Evolutionary conservation across 2,113 vertebrate species (phyloP), one percentile per base, ranked within the genome.

Genomic region (Orientallactaga bullata): DNA sequence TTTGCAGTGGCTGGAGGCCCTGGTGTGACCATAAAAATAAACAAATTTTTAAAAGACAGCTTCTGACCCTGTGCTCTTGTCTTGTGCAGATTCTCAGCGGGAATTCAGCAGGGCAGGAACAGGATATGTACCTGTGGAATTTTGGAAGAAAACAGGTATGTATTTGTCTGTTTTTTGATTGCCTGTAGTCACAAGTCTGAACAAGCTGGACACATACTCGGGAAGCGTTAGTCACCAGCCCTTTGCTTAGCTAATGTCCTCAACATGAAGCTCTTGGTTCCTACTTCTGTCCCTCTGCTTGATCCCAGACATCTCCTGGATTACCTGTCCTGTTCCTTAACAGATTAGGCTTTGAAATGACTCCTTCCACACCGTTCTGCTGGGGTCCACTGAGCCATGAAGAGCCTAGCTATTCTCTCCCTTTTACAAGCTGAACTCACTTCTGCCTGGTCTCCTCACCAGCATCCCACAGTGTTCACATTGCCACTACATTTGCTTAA

Each of bases 101-200:
- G 99, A 99, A 92, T 99, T 99, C 96, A 98, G 98, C 76, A 98
- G 99, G 97, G 98, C 99, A n/a, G 98, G 99, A 89, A 97, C 99
- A 1, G 98, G 99, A 94, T 99, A 99, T 30, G 99, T 99, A 95
- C 99, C 99, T 17, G 99, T 99, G 95, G 99, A 99, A 97, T 99
- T 99, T 65, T 99, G 99, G 99, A 99, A 99, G 94, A 99, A 99
- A 98, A 99, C 99, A 95, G 99, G 99, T 99, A 97, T 98, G 98
- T 97, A 85, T 92, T 90, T 74, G 30, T 35, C 47, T 94, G 42
- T 32, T 79, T 23, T 3, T 15, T 51, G 39, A 2, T 77, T 61
- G 16, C 42, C 6, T 55, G 7, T 69, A 32, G 60, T 90, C n/a
- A 76, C 26, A 77, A 30, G 35, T 88, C 61, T 51, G 26, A 69